Conservation (phyloP, 2,797 vertebrate species). For the Alectoris magna region DNA sequence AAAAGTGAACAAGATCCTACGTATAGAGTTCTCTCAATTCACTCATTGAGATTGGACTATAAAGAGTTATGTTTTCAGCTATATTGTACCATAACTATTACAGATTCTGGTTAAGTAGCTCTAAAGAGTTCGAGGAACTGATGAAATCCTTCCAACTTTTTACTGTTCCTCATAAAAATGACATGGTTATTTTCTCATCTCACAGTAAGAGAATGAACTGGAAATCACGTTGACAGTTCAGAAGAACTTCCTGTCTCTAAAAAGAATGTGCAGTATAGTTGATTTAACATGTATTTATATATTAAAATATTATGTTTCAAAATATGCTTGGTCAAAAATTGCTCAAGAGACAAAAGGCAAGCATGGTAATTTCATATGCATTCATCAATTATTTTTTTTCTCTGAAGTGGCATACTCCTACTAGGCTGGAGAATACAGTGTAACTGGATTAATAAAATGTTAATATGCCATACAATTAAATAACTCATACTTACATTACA, state of each 20-base stretch:
- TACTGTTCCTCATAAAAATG: not conserved
- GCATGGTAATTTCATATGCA: not conserved
- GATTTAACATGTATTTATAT: not conserved
- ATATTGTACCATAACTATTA: not conserved
- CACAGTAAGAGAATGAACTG: not conserved
- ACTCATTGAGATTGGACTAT: not conserved
- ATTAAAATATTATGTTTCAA: not conserved
- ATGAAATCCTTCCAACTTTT: not conserved
- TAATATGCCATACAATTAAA: slow-evolving; percentile 36
- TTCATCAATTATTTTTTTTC: not conserved
- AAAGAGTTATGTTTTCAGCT: not conserved
- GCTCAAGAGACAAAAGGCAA: not conserved
- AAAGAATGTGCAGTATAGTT: not conserved
- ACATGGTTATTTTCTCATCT: not conserved
- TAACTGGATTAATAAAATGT: slow-evolving; percentile 24
- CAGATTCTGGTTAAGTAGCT: not conserved
- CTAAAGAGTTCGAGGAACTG: not conserved
- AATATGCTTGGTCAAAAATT: not conserved
- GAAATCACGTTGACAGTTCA: not conserved
- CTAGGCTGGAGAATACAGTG: not conserved
- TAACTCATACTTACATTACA: not conserved
- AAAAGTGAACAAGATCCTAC: not conserved
- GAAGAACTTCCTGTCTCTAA: not conserved
- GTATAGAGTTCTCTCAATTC: not conserved
- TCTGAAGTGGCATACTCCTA: not conserved